Conservation (phyloP, 2,797 vertebrate species). For the Pipistrellus pipistrellus region DNA sequence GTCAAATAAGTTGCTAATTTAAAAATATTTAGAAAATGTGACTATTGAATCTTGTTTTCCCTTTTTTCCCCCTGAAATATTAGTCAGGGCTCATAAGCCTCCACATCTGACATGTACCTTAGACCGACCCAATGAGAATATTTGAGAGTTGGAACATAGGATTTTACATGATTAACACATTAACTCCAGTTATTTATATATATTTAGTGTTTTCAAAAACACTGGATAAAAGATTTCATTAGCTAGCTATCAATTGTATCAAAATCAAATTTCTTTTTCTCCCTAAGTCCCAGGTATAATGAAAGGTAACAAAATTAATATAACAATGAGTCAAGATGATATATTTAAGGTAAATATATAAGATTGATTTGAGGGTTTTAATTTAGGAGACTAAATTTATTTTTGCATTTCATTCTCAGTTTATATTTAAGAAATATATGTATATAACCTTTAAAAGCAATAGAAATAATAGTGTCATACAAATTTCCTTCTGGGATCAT, state of each 20-base stretch:
- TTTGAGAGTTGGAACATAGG: background rate
- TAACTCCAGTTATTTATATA: background rate
- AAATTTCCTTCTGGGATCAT: background rate
- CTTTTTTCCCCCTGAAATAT: background rate
- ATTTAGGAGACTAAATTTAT: background rate
- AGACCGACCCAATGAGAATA: background rate
- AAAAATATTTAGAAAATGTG: constrained; percentile 7
- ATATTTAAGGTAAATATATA: background rate
- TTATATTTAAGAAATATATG: background rate
- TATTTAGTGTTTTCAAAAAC: background rate
- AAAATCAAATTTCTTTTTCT: background rate
- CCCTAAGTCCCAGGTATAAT: background rate
- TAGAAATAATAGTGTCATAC: background rate
- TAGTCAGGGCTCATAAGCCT: background rate
- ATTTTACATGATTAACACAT: background rate
- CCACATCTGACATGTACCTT: background rate
- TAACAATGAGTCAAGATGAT: background rate
- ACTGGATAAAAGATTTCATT: background rate
- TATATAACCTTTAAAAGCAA: background rate
- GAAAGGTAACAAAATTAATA: background rate
- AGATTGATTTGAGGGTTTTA: background rate
- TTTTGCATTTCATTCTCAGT: background rate
- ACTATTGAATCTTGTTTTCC: background rate
- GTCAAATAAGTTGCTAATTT: background rate
- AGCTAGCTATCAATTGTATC: background rate